Conservation (phyloP, 2,797 vertebrate species). For the Spinibarbus caldwelli region DNA sequence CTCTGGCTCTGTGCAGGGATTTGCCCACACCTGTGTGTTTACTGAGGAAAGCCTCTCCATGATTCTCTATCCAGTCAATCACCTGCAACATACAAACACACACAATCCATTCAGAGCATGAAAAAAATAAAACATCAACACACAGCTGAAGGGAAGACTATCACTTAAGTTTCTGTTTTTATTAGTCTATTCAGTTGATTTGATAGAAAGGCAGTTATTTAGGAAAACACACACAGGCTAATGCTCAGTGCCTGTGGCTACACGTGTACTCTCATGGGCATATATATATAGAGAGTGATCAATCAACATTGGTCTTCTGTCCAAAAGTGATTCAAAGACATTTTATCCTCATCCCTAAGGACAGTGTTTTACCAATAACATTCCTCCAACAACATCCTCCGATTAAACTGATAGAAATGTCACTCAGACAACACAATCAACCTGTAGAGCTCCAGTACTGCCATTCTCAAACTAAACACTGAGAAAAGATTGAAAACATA, state of each 20-base stretch:
- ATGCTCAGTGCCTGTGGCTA: constrained; percentile 20
- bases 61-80: constrained; percentile 91
- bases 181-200: background rate
- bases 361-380: constrained; percentile 15
- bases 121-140: background rate
- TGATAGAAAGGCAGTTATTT: background rate
- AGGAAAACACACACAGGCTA: constrained; percentile 25
- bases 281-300: constrained; percentile 34
- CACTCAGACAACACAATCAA: constrained; percentile 9
- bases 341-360: constrained; percentile 40
- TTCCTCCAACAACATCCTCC: background rate
- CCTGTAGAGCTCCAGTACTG: background rate
- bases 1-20: constrained; percentile 86
- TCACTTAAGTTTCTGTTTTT: background rate
- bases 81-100: constrained; percentile 72
- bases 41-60: constrained; percentile 89
- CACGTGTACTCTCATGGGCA: background rate
- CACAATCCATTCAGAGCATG: constrained; percentile 1
- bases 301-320: constrained; percentile 49
- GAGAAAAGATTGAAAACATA: background rate
- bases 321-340: constrained; percentile 42
- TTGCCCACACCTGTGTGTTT: constrained; percentile 92
- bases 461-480: background rate
- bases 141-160: background rate
- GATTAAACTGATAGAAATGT: background rate